Base-by-base conservation (phyloP, 2,797 vertebrate species). In the Lateolabrax maculatus region DNA sequence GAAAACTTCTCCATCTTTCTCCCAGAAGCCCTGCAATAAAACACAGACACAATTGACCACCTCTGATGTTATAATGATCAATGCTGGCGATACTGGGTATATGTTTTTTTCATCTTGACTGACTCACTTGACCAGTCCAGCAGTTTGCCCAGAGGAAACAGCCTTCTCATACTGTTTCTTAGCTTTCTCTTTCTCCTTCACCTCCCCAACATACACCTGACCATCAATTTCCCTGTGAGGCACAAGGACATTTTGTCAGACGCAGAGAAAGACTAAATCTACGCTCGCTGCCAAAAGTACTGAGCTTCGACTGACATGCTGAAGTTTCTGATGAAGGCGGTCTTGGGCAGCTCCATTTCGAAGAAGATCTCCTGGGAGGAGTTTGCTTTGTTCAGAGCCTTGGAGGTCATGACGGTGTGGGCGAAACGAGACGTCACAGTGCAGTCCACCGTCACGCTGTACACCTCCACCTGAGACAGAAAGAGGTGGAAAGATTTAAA, bases 1-100 rank as follows among this genome's bases (percentile, higher is more conserved):
- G 95, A 95, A 87, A 99, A 99, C 89, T 92, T 97, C 86, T 99
- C 98, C 92, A 98, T 98, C 63, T 96, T 97, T 79, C 98, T 97
- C 41, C 98, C 98, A 1, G 96, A 97, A 27, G 95, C 95, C 86
- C 98, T 93, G 69, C 61, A 77, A 81, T 31, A 36, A 67, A 69
- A 49, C 29, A 77, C 13, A 57, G 2, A 19, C 4, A 46, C 0
- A 21, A 66, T 1, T 34, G 23, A 71, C 0, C 27, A 8, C 15
- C 19, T 0, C 0, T 70, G 5, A 11, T 43, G 41, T 48, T 18
- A 25, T 56, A 57, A 53, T 27, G 25, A 55, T 23, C n/a, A 7
- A 11, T 36, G 18, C 23, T 39, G 3, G 2, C 23, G 11, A 31
- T 3, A 23, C 41, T 61, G 37, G 2, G 0, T 62, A 48, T 49